Base-by-base conservation (phyloP, 1,140 invertebrate genomes). In the Mya arenaria region DNA sequence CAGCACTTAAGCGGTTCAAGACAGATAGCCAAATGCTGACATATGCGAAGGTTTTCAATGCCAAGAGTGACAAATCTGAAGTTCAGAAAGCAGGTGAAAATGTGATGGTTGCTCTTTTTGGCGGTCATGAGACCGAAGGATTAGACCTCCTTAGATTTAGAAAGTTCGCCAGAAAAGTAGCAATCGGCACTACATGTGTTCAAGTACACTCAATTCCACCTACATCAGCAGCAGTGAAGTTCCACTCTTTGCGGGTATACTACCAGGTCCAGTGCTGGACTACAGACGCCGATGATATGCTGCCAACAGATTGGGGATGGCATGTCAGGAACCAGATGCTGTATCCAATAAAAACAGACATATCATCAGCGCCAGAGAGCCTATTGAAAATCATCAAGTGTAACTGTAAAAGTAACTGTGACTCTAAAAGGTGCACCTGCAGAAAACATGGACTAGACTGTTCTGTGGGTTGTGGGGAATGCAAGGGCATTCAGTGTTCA, bases 361-460 rank as follows among this genome's bases (percentile, higher is more conserved):
- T 75, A 56, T 17, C 56, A 30, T 25, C 56, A 25, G 73, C 55
- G 5, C 55, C 73, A 62, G 56, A 75, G 30, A 23, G 13, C n/a
- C 19, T 63, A 19, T 25, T 75, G 23, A 39, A 36, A 23, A 32
- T 73, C 17, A 32, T 73, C 5, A 19, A 44, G 28, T 63, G 73
- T 36, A 39, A 60, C 8, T 75, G 73, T 55, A 63, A 75, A 32
- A 8, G 8, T 19, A 39, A 63, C 36, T 75, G 73, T 30, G 73
- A 63, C 19, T 28, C 25, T 2, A 73, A 44, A 62, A 13, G 58
- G 19, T 75, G 60, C 37, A 36, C n/a, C 23, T 75, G 60, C 41
- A 48, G 30, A 10, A 75, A 75, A 39, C 60, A 75, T 73, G 41
- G 41, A 15, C 23, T 73, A 28, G 48, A 73, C 8, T 73, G 69